Evolutionary conservation across 2,797 vertebrate species (phyloP).

Genomic region (Chaetodon trifasciatus): DNA sequence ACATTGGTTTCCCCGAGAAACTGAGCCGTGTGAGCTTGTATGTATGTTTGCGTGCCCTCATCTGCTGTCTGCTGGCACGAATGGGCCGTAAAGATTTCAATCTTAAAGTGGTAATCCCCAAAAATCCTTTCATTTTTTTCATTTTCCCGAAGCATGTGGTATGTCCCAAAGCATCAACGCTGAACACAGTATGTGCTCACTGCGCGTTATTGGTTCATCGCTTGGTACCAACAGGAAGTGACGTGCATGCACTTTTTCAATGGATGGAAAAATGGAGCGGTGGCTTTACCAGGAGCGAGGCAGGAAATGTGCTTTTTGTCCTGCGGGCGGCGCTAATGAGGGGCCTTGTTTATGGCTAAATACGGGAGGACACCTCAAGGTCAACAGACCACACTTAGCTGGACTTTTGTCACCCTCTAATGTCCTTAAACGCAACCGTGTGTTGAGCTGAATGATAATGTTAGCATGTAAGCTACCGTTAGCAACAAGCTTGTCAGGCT

Average conservation of each 20-base stretch:
- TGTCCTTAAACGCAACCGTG: neutral
- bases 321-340: neutral
- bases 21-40: neutral
- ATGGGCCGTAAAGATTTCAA: conserved; percentile 23
- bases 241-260: neutral
- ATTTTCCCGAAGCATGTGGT: neutral
- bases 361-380: too few species aligned
- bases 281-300: too few species aligned
- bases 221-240: neutral
- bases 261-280: neutral
- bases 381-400: neutral
- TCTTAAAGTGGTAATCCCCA: conserved; percentile 43
- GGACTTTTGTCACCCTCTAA: neutral
- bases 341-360: neutral
- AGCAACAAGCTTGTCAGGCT: neutral
- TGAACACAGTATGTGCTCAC: neutral
- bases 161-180: neutral
- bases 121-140: conserved; percentile 7
- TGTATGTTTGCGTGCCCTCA: conserved; percentile 42
- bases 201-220: neutral
- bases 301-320: neutral
- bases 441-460: neutral
- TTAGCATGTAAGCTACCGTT: neutral
- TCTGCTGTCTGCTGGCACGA: conserved; percentile 52
- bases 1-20: conserved; percentile 72